phyloP scores from a whole-genome alignment of 2,888 invertebrate genomes.

The Archips xylosteana region DNA sequence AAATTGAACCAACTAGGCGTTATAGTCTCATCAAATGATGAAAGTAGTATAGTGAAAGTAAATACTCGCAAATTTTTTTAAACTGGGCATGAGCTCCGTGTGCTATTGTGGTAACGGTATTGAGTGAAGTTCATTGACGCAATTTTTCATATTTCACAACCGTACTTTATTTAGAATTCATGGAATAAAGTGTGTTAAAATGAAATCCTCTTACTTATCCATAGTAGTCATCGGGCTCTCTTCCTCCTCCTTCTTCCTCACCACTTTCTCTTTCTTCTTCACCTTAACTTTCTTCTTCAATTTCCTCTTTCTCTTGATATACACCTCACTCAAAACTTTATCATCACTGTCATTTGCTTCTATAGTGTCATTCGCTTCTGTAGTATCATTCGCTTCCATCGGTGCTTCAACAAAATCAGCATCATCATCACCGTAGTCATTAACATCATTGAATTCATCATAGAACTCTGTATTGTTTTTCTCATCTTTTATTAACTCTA shows the following conservation, averaged over 20 bases:
- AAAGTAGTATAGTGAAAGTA: no score
- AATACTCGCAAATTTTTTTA: no score
- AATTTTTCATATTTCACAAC: no score
- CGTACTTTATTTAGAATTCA: no score
- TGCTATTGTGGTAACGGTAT: no score
- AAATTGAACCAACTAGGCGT: no score
- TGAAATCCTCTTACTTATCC: conserved; percentile 63
- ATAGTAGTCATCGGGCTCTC: conserved; percentile 57
- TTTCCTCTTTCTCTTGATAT: conserved; percentile 47
- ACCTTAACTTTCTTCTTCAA: conserved; percentile 44
- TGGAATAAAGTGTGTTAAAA: no score
- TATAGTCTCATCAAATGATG: no score
- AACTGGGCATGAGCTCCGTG: no score
- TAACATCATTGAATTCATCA: conserved; percentile 56
- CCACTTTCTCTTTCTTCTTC: conserved; percentile 44
- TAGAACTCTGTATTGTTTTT: conserved; percentile 58
- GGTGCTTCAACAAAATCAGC: conserved; percentile 1
- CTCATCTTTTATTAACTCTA: conserved; percentile 60
- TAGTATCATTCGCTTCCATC: not conserved
- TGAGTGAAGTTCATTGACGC: no score
- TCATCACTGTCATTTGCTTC: conserved; percentile 24
- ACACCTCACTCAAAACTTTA: conserved; percentile 37
- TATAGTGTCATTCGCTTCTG: no score
- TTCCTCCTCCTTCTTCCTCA: conserved; percentile 47
- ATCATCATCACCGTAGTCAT: conserved; percentile 2